A percentile compares a stretch with the other conserved stretches of the same genome.
Evolutionary conservation across 2,888 invertebrate species (phyloP).

Genomic region (Iselma pallidipennis): DNA sequence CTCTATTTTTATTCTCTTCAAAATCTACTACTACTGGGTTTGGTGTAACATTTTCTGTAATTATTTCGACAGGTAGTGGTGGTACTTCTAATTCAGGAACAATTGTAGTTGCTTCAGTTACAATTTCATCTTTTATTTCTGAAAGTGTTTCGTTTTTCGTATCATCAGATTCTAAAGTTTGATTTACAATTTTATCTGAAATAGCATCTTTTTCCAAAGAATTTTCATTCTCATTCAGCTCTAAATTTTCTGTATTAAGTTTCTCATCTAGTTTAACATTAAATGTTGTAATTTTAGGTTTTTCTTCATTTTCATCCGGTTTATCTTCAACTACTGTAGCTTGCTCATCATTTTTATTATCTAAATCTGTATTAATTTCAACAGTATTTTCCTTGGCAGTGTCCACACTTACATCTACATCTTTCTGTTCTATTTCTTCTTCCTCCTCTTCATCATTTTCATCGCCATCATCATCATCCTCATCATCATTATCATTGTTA

Average conservation of each 20-base stretch:
- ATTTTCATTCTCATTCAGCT: not conserved
- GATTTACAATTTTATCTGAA: not conserved
- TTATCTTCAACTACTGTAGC: conserved; percentile 9
- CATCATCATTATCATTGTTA: conserved; percentile 32
- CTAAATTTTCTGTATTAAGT: not conserved
- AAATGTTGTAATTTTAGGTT: not conserved
- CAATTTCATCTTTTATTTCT: not conserved
- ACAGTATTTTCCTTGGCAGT: conserved; percentile 12
- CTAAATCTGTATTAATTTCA: conserved; percentile 24
- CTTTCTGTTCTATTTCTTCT: conserved; percentile 15
- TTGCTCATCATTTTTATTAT: conserved; percentile 24
- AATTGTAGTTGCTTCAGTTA: conserved; percentile 13
- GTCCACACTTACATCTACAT: not conserved
- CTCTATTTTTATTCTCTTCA: not conserved
- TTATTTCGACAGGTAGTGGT: conserved; percentile 10
- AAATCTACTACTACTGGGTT: conserved; percentile 18
- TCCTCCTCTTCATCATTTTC: conserved; percentile 25
- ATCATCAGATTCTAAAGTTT: not conserved
- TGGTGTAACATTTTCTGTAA: conserved; percentile 23
- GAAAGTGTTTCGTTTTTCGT: not conserved
- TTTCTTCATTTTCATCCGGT: not conserved
- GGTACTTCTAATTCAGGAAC: conserved; percentile 18
- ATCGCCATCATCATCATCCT: conserved; percentile 34
- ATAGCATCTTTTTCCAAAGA: conserved; percentile 7
- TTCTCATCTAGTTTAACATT: not conserved